These are phyloP conservation scores for Steinernema khuongi DNA, from an alignment of 1,140 invertebrate species.

Conservation along the genomic window DNA sequence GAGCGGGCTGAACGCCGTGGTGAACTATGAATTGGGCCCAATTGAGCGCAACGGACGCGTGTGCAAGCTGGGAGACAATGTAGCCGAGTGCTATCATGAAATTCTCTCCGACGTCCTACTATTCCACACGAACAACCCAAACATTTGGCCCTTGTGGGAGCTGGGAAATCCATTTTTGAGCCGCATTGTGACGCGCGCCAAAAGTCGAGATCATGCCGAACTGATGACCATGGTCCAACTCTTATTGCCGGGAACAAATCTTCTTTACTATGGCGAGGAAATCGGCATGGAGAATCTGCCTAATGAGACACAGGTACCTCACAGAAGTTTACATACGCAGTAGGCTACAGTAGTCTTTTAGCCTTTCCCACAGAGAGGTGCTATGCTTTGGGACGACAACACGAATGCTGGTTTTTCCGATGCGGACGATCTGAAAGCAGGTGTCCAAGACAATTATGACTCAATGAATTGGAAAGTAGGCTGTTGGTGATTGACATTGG, in stretches of 20 bases:
- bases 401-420: constrained; percentile 29
- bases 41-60: constrained; percentile 23
- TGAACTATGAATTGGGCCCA: constrained; percentile 41
- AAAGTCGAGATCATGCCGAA: constrained; percentile 34
- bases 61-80: constrained; percentile 18
- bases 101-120: constrained; percentile 39
- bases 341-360: constrained; percentile 2
- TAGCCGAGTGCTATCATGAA: constrained; percentile 33
- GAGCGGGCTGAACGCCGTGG: constrained; percentile 29
- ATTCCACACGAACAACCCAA: constrained; percentile 32
- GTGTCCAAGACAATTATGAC: constrained; percentile 25
- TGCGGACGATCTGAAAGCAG: constrained; percentile 13
- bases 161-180: constrained; percentile 37
- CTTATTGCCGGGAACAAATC: constrained; percentile 36
- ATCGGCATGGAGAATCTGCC: constrained; percentile 39
- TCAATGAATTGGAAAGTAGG: constrained; percentile 40
- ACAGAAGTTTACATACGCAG: not conserved
- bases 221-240: constrained; percentile 37
- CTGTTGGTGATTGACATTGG: not conserved
- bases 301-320: constrained; percentile 30
- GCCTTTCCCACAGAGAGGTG: constrained; percentile 29
- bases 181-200: constrained; percentile 36
- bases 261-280: constrained; percentile 43
- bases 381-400: constrained; percentile 35
- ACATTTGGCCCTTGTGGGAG: constrained; percentile 38